Evolutionary conservation across 2,888 invertebrate species (phyloP).

Genomic region (Philopedon plagiatum): DNA sequence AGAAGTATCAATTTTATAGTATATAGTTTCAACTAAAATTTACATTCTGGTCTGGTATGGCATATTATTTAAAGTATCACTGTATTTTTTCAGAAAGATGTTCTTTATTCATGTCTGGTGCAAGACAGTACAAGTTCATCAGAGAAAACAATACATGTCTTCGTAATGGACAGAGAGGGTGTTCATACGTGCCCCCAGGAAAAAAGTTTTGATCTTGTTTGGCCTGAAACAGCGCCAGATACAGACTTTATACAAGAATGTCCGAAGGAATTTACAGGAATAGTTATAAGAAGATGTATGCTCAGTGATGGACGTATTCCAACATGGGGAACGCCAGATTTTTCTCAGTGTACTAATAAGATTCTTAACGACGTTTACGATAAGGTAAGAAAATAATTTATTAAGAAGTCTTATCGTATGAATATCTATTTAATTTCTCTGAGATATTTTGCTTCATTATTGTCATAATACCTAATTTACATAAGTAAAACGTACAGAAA

Average conservation of each 20-base stretch:
- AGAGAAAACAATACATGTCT: slow-evolving; percentile 77
- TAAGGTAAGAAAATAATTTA: slow-evolving; percentile 41
- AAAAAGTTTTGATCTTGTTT: slow-evolving; percentile 73
- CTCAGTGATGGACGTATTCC: slow-evolving; percentile 76
- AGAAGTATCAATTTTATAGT: too few relatives aligned
- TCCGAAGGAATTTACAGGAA: slow-evolving; percentile 71
- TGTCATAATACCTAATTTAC: too few relatives aligned
- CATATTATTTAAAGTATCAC: too few relatives aligned
- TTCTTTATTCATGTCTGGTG: slow-evolving; percentile 82
- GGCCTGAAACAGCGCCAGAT: slow-evolving; percentile 82
- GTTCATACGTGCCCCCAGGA: slow-evolving; percentile 74
- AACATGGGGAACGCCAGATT: slow-evolving; percentile 83
- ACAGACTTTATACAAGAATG: slow-evolving; percentile 78
- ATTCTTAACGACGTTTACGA: slow-evolving; percentile 49
- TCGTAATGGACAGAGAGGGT: slow-evolving; percentile 75
- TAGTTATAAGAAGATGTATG: slow-evolving; percentile 72
- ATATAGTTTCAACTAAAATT: too few relatives aligned
- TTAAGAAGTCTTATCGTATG: too few relatives aligned
- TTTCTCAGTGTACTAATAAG: slow-evolving; percentile 76
- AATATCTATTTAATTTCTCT: too few relatives aligned
- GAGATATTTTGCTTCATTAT: too few relatives aligned
- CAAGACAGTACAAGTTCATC: slow-evolving; percentile 67
- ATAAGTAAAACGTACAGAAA: too few relatives aligned
- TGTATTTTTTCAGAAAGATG: slow-evolving; percentile 72
- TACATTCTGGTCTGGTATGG: too few relatives aligned